These are phyloP conservation scores for Centropus unirufus DNA, from an alignment of 2,113 vertebrate species.

Conservation along the genomic window DNA sequence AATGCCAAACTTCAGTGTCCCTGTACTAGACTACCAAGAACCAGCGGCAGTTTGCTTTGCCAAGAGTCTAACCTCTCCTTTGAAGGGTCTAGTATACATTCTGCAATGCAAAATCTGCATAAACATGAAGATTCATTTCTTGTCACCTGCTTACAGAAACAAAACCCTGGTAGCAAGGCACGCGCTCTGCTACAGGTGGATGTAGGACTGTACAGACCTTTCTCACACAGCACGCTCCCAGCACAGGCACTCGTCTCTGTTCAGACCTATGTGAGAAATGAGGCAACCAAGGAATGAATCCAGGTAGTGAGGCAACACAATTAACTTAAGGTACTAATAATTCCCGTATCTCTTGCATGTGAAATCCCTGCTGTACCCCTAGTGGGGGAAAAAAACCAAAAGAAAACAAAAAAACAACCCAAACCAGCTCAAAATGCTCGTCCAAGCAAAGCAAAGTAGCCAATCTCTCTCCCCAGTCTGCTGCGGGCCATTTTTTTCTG, in stretches of 20 bases:
- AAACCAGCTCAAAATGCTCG: conserved; percentile 32
- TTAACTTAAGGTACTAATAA: conserved; percentile 61
- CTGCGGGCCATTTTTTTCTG: conserved; percentile 57
- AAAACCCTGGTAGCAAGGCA: conserved; percentile 59
- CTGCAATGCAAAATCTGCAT: conserved; percentile 72
- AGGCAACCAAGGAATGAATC: conserved; percentile 65
- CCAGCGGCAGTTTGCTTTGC: conserved; percentile 70
- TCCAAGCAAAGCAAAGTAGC: conserved; percentile 58
- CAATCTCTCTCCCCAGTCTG: conserved; percentile 37
- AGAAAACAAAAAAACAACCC: not conserved
- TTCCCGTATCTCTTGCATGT: conserved; percentile 60
- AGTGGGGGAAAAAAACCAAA: not conserved
- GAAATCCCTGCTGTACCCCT: conserved; percentile 62
- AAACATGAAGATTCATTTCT: conserved; percentile 66
- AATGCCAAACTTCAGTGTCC: conserved; percentile 49
- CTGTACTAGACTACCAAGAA: conserved; percentile 70
- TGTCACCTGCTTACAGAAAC: conserved; percentile 72
- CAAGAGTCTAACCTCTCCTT: conserved; percentile 69
- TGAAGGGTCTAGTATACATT: conserved; percentile 73
- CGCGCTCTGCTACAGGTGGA: conserved; percentile 46
- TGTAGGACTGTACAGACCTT: conserved; percentile 55
- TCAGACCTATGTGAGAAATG: conserved; percentile 67
- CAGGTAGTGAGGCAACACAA: conserved; percentile 69
- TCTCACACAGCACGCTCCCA: conserved; percentile 61
- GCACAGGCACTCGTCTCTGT: conserved; percentile 55